Percentiles rank a stretch among this genome's conserved stretches.
phyloP scores from a whole-genome alignment of 1,140 invertebrate species.

The Rhysida immarginata region DNA sequence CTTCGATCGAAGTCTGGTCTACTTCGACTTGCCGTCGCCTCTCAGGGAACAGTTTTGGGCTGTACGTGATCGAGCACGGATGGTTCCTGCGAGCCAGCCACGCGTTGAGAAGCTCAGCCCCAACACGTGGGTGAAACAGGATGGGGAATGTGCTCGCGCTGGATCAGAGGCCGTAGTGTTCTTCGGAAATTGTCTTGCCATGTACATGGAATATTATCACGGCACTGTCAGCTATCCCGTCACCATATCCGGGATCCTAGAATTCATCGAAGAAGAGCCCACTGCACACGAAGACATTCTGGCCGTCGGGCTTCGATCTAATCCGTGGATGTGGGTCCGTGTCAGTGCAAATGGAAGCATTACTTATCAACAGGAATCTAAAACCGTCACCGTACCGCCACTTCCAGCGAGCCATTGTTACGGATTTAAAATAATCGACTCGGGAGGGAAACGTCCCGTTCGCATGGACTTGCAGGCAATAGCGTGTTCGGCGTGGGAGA shows the following conservation, averaged over 20 bases:
- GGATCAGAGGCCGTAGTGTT: background rate
- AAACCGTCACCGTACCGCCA: background rate
- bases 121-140: background rate
- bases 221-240: background rate
- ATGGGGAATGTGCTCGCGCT: background rate
- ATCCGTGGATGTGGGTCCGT: background rate
- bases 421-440: conserved; percentile 1
- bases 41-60: background rate
- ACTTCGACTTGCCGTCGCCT: background rate
- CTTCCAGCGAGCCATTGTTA: background rate
- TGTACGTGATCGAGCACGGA: background rate
- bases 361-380: background rate
- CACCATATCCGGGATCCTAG: background rate
- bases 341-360: background rate
- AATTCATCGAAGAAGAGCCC: background rate
- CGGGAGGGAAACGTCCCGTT: background rate
- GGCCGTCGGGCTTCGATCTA: conserved; percentile 1
- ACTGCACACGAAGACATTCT: background rate
- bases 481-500: background rate
- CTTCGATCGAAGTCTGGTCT: background rate
- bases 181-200: background rate
- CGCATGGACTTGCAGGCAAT: background rate
- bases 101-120: background rate
- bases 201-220: background rate
- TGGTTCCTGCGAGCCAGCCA: background rate